phyloP scores from a whole-genome alignment of 2,797 vertebrate species.

The Coendou prehensilis region DNA sequence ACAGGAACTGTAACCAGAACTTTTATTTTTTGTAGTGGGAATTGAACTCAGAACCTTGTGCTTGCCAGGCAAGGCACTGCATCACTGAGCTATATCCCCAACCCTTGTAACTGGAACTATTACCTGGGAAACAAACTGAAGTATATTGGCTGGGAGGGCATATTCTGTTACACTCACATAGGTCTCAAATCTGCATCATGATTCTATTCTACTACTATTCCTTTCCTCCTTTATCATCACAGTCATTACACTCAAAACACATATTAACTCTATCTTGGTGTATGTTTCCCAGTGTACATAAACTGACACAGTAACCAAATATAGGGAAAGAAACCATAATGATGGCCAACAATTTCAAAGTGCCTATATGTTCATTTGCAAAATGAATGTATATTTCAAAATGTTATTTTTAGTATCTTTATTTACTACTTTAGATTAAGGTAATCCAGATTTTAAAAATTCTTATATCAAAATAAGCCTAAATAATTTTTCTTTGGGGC shows the following conservation, averaged over 20 bases:
- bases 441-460: background rate
- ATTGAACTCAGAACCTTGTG: too few species aligned
- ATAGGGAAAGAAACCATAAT: background rate
- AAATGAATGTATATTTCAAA: background rate
- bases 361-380: background rate
- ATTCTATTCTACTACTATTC: background rate
- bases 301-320: background rate
- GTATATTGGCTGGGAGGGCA: too few species aligned
- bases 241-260: too few species aligned
- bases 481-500: background rate
- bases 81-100: too few species aligned
- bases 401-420: background rate
- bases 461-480: background rate
- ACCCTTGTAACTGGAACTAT: too few species aligned
- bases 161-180: too few species aligned
- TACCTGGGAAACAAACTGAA: too few species aligned
- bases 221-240: background rate
- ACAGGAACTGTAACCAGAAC: too few species aligned
- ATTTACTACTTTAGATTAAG: background rate
- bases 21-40: too few species aligned
- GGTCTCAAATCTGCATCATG: background rate
- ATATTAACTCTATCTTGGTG: background rate
- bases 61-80: too few species aligned
- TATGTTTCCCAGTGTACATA: background rate
- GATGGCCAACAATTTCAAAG: background rate